Evolutionary conservation across 1,140 invertebrate species (phyloP).

Genomic region (Apis florea): DNA sequence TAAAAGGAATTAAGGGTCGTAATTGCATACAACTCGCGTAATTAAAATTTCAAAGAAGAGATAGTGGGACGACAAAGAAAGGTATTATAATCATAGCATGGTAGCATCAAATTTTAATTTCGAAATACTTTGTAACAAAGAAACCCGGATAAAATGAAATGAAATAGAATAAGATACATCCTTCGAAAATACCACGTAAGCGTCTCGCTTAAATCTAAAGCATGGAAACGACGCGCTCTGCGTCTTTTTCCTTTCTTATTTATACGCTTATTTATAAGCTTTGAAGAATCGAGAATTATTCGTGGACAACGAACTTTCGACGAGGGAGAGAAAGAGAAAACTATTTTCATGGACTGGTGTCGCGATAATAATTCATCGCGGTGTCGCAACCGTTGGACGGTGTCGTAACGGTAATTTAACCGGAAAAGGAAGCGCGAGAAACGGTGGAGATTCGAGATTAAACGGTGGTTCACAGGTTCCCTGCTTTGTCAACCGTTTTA

Average conservation of each 20-base stretch:
- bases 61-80: no score
- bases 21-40: slow-evolving; percentile 14
- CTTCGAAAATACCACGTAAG: not conserved
- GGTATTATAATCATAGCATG: no score
- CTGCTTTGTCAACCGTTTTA: not conserved
- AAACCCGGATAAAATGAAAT: not conserved
- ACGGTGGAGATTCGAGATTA: slow-evolving; percentile 8
- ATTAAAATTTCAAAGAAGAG: slow-evolving; percentile 17
- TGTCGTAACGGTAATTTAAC: not conserved
- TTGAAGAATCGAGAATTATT: not conserved
- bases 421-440: not conserved
- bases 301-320: not conserved
- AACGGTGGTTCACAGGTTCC: not conserved
- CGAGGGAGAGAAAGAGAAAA: no score
- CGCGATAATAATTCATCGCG: not conserved
- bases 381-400: not conserved
- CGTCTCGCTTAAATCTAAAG: slow-evolving; percentile 8
- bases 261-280: no score
- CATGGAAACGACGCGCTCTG: not conserved
- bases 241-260: no score
- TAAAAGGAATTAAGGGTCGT: not conserved
- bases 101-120: not conserved
- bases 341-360: no score
- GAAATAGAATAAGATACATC: no score
- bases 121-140: not conserved